phyloP scores from a whole-genome alignment of 1,140 invertebrate genomes.

The Drosophila parabipectinata region DNA sequence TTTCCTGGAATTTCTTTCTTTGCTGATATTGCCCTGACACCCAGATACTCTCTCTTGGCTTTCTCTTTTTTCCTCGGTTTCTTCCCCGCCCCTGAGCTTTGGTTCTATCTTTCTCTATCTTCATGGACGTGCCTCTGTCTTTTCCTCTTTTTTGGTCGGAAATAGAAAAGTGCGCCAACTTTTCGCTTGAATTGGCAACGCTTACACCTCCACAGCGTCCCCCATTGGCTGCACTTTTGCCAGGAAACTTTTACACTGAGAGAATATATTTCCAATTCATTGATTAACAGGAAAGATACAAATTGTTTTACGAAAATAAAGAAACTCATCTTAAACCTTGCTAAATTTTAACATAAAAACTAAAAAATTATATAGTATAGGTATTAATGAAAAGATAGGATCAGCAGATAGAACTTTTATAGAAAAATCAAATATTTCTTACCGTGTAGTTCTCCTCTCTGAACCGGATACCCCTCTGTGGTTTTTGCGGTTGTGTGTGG shows the following conservation, averaged over 20 bases:
- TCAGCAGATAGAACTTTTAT: neutral
- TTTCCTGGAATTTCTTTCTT: slow-evolving; percentile 74
- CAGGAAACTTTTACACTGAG: slow-evolving; percentile 8
- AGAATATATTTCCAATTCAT: neutral
- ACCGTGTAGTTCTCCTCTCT: neutral
- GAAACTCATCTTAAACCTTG: neutral
- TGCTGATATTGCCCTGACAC: slow-evolving; percentile 56
- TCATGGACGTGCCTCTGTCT: slow-evolving; percentile 49
- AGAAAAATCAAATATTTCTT: neutral
- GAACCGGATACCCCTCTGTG: slow-evolving; percentile 46
- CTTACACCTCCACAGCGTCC: slow-evolving; percentile 57
- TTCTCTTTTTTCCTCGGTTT: neutral
- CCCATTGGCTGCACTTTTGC: slow-evolving; percentile 43
- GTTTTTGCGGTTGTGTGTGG: slow-evolving; percentile 57
- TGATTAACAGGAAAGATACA: neutral
- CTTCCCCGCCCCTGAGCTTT: neutral
- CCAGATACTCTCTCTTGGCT: neutral
- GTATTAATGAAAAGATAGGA: neutral
- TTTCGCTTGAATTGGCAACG: slow-evolving; percentile 79
- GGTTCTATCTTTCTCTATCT: slow-evolving; percentile 18
- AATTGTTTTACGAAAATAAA: too few species aligned
- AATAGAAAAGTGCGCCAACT: slow-evolving; percentile 82
- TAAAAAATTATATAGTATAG: neutral
- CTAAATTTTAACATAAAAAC: neutral
- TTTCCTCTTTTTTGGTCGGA: slow-evolving; percentile 55